Evolutionary conservation across 2,797 vertebrate species (phyloP).

Genomic region (Rachycentron canadum): DNA sequence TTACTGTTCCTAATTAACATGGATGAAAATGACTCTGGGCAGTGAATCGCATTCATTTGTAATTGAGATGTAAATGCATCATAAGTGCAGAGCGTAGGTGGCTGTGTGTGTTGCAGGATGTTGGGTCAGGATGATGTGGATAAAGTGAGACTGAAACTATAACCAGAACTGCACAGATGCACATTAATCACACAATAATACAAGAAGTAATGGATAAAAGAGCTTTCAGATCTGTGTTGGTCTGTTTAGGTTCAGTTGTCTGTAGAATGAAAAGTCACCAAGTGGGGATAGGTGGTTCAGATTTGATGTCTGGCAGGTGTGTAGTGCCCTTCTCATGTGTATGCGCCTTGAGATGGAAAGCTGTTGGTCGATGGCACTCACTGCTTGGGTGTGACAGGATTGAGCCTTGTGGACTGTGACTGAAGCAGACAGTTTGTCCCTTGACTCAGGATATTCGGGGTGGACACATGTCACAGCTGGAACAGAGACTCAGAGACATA

Average conservation of each 20-base stretch:
- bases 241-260: slow-evolving; percentile 51
- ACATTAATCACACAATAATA: neutral
- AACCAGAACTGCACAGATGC: neutral
- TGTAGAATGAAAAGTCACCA: slow-evolving; percentile 53
- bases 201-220: neutral
- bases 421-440: slow-evolving; percentile 40
- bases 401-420: slow-evolving; percentile 57
- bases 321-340: slow-evolving; percentile 50
- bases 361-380: slow-evolving; percentile 51
- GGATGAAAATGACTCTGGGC: slow-evolving; percentile 20
- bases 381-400: slow-evolving; percentile 47
- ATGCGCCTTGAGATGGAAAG: slow-evolving; percentile 50
- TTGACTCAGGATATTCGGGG: slow-evolving; percentile 4
- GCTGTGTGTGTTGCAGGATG: slow-evolving; percentile 14
- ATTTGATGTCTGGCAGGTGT: slow-evolving; percentile 54
- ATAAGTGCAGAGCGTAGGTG: slow-evolving; percentile 26
- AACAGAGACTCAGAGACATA: slow-evolving; percentile 13
- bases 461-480: slow-evolving; percentile 7
- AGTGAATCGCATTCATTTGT: slow-evolving; percentile 49
- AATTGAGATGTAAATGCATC: slow-evolving; percentile 41
- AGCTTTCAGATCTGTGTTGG: slow-evolving; percentile 23
- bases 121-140: slow-evolving; percentile 9
- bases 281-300: slow-evolving; percentile 29
- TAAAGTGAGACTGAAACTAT: slow-evolving; percentile 22
- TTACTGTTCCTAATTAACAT: slow-evolving; percentile 28